phyloP scores from a whole-genome alignment of 2,797 vertebrate genomes.

The Notolabrus celidotus region DNA sequence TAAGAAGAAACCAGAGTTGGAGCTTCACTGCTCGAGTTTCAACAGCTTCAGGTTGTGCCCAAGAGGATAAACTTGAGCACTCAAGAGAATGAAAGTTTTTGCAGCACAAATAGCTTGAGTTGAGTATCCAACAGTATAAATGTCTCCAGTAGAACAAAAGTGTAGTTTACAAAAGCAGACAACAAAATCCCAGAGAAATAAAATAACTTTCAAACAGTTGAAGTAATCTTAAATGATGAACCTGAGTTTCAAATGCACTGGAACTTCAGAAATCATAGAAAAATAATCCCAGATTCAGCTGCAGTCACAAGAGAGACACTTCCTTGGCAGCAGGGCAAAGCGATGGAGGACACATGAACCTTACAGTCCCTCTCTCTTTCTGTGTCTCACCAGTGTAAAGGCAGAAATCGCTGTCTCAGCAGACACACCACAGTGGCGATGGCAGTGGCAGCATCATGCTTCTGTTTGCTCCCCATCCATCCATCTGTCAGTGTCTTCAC shows the following conservation, averaged over 20 bases:
- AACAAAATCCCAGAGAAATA: not conserved
- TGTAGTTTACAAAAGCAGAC: not conserved
- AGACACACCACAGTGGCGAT: conserved; percentile 17
- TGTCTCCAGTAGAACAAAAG: not conserved
- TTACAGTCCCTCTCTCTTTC: conserved; percentile 17
- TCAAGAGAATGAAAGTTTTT: not conserved
- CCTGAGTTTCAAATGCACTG: conserved; percentile 12
- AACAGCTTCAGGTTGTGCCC: not conserved
- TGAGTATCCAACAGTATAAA: not conserved
- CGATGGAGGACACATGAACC: conserved; percentile 6
- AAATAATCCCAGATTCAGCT: conserved; percentile 17
- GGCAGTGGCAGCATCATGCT: conserved; percentile 49
- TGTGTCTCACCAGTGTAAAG: conserved; percentile 24
- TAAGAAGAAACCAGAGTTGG: not conserved
- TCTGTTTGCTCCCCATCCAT: conserved; percentile 45
- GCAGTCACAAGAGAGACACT: not conserved
- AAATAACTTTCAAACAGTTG: not conserved
- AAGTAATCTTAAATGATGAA: not conserved
- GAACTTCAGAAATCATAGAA: not conserved
- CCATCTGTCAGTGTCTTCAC: conserved; percentile 29
- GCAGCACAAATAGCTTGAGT: not conserved
- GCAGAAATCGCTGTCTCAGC: conserved; percentile 68
- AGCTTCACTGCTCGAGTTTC: conserved; percentile 1
- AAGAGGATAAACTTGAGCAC: not conserved
- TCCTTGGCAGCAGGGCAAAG: conserved; percentile 4